Evolutionary conservation across 2,797 vertebrate species (phyloP), one percentile per base, ranked within the genome.

Genomic region (Emydoidea blandingii): DNA sequence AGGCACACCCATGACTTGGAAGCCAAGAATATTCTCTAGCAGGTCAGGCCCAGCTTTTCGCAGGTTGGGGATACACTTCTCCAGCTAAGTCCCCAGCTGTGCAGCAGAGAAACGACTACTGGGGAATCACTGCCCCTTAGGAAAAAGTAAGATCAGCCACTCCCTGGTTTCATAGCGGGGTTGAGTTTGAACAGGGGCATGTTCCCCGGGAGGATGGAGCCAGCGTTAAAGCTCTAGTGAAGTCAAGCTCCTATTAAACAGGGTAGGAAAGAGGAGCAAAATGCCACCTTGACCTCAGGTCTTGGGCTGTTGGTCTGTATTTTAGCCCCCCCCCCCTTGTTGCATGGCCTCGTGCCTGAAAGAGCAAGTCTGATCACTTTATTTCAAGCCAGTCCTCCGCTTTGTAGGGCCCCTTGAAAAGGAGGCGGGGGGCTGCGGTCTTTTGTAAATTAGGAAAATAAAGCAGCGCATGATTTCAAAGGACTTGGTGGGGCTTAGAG

Each of bases 1-100:
- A 31, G 37, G 4, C 0, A 5, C 10, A 3, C 1, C 18, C 12
- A 53, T 2, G 47, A 44, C 29, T 79, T 11, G 5, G 85, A 78
- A n/a, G 25, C 31, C 14, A 1, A 0, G 3, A 47, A 56, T 56
- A 79, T 62, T 41, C 34, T 37, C 57, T 4, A 3, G 8, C 0
- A 0, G 11, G 7, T 62, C 25, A 62, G 16, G 5, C 18, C n/a
- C 54, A 57, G 80, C 31, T 79, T 41, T 27, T 18, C 25, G 1
- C 53, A 27, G 19, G 8, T 6, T 74, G 1, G 4, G 41, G 27
- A 29, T 0, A 0, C 2, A 21, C 1, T 23, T 41, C 65, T 41
- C 34, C 31, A 57, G 56, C 27, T 57, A 57, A 57, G 56, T 27
- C 25, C 16, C 5, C 2, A 21, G 10, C 37, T 23, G 10, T 23